phyloP scores from a whole-genome alignment of 2,888 invertebrate species.

The Chrysolina oricalcia region DNA sequence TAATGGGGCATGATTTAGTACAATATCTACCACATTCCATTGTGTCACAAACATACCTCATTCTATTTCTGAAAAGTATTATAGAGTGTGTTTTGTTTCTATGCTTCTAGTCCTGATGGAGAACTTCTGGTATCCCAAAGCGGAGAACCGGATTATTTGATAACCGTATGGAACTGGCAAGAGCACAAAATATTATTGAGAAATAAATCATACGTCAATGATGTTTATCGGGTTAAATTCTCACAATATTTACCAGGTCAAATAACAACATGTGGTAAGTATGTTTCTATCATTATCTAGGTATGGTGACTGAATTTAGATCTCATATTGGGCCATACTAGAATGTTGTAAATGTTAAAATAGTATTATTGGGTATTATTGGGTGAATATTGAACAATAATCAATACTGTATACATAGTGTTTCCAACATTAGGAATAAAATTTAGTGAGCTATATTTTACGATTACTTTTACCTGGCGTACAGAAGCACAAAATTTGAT shows the following conservation, averaged over 20 bases:
- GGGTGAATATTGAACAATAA: no score
- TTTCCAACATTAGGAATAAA: no score
- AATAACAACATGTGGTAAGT: conserved; percentile 83
- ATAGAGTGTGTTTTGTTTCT: background rate
- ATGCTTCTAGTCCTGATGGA: conserved; percentile 81
- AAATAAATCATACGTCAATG: conserved; percentile 88
- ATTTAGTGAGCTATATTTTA: background rate
- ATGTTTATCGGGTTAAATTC: conserved; percentile 86
- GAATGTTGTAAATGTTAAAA: no score
- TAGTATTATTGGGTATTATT: no score
- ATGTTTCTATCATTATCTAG: background rate
- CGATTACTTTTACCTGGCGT: no score
- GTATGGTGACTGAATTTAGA: no score
- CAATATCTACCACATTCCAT: no score
- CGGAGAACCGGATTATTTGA: conserved; percentile 88
- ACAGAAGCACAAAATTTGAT: background rate
- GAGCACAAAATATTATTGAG: conserved; percentile 83
- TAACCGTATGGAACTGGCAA: conserved; percentile 94
- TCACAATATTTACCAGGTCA: conserved; percentile 87
- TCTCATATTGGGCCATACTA: no score
- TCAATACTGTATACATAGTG: no score
- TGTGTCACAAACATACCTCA: no score
- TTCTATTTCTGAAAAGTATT: background rate
- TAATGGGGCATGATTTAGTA: no score
- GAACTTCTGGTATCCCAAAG: conserved; percentile 87